These are phyloP conservation scores for Chitala chitala DNA, from an alignment of 2,113 vertebrate genomes.

Conservation along the genomic window DNA sequence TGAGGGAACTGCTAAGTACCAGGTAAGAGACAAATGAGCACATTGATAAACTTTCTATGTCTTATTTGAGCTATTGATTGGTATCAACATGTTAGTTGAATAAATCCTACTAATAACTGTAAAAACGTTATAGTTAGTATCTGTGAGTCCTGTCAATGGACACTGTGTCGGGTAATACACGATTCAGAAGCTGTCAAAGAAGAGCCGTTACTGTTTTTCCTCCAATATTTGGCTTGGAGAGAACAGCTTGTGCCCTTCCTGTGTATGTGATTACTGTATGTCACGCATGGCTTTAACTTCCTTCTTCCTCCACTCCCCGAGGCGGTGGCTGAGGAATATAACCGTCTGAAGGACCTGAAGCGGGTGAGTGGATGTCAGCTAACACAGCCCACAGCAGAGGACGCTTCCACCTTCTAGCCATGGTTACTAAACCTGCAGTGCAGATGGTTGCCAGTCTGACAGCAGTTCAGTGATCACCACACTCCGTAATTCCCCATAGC, in stretches of 20 bases:
- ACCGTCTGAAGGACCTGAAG: slow-evolving; percentile 71
- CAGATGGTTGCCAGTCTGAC: too few species aligned
- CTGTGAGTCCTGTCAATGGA: too few species aligned
- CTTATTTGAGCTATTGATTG: too few species aligned
- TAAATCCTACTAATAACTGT: too few species aligned
- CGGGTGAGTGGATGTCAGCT: slow-evolving; percentile 52
- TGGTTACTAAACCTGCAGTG: too few species aligned
- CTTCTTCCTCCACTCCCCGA: slow-evolving; percentile 33
- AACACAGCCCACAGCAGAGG: neutral
- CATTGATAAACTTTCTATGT: neutral
- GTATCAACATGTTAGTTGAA: too few species aligned
- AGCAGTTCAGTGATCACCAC: too few species aligned
- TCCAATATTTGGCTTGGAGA: neutral
- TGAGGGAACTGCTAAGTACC: slow-evolving; percentile 60
- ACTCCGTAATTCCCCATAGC: neutral
- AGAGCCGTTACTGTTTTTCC: neutral
- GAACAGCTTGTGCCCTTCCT: neutral
- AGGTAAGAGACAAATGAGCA: slow-evolving; percentile 52
- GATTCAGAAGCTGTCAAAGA: neutral
- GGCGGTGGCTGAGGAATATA: slow-evolving; percentile 75
- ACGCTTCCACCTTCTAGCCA: neutral
- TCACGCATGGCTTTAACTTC: neutral
- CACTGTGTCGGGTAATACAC: too few species aligned
- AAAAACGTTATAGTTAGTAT: too few species aligned
- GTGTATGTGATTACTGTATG: neutral